Base-by-base conservation (phyloP, 2,888 invertebrate species). In the Crematogaster levior region DNA sequence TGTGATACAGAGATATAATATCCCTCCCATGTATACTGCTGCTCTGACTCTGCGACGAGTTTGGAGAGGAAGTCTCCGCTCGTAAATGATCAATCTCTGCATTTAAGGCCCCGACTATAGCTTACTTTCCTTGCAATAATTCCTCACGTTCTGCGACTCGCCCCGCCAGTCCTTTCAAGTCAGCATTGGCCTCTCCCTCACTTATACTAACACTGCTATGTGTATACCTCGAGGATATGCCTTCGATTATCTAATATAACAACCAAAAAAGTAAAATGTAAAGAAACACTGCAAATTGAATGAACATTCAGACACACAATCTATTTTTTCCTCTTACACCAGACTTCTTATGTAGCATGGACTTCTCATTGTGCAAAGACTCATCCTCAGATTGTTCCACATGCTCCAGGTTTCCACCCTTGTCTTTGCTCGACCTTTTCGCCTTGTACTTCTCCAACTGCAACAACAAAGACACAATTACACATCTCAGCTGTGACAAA, bases 11-110 rank as follows among this genome's bases (percentile, higher is more conserved):
- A 89, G 97, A 97, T 91, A 97, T 96, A 77, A 97, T 95, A 24
- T 97, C 96, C 92, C 96, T 96, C 93, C 97, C 97, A 30, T 88
- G 97, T 37, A 97, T 97, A 12, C 97, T 96, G 89, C 96, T 95
- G 89, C 95, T 96, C 81, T 96, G 95, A 84, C 95, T 95, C 68
- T 94, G 94, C 1, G 95, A 95, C 18, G 95, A 95, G 60, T 94
- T 95, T 83, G 95, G 95, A 68, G 95, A 95, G 1, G 94, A 94
- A 12, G 94, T 89, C 87, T 95, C 95, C 0, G 90, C 92, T 82
- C 94, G 94, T 56, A 95, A 92, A 48, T 95, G 95, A 89, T 95
- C 95, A 70, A 95, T 93, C 89, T 96, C 95, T 3, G 94, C 94
- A 74, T 93, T 93, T 81, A 95, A 91, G 40, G 95, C 95, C 81